phyloP scores from a whole-genome alignment of 2,113 vertebrate species.

The Nannobrachium achirus region DNA sequence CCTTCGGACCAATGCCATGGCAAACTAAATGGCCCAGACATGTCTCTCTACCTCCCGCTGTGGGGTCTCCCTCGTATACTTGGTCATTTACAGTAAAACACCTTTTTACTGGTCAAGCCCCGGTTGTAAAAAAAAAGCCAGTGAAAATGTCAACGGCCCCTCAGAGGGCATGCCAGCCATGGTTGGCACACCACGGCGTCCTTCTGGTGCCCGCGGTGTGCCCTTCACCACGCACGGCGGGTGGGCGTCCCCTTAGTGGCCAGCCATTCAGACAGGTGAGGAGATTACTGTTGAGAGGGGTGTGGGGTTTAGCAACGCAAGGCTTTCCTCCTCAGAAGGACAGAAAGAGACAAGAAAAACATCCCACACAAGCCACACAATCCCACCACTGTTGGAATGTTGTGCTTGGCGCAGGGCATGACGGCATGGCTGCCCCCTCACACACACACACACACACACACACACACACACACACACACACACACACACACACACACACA shows the following conservation, averaged over 20 bases:
- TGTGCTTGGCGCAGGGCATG: constrained; percentile 67
- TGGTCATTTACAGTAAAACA: neutral
- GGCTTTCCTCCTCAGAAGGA: constrained; percentile 51
- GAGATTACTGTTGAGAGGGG: constrained; percentile 26
- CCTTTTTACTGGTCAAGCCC: constrained; percentile 28
- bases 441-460: neutral
- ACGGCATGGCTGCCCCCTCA: constrained; percentile 52
- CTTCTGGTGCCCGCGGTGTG: constrained; percentile 3
- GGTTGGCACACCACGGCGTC: constrained; percentile 6
- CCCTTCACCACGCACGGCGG: neutral
- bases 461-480: constrained; percentile 18
- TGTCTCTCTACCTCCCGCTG: constrained; percentile 2
- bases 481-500: constrained; percentile 5
- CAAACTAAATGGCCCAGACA: neutral
- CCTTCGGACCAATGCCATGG: no score
- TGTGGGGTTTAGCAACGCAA: constrained; percentile 36
- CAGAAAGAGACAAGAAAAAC: constrained; percentile 41
- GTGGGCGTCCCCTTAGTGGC: constrained; percentile 5
- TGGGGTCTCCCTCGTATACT: constrained; percentile 17
- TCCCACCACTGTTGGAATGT: constrained; percentile 71
- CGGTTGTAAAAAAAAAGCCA: constrained; percentile 17
- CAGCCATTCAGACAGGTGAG: constrained; percentile 56
- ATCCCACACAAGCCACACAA: constrained; percentile 55
- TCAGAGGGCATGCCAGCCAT: constrained; percentile 29
- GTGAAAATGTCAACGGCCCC: constrained; percentile 45